Percentiles rank a stretch among this genome's conserved stretches.
Conservation (phyloP, 2,888 invertebrate species). For the Leucozona laternaria region DNA sequence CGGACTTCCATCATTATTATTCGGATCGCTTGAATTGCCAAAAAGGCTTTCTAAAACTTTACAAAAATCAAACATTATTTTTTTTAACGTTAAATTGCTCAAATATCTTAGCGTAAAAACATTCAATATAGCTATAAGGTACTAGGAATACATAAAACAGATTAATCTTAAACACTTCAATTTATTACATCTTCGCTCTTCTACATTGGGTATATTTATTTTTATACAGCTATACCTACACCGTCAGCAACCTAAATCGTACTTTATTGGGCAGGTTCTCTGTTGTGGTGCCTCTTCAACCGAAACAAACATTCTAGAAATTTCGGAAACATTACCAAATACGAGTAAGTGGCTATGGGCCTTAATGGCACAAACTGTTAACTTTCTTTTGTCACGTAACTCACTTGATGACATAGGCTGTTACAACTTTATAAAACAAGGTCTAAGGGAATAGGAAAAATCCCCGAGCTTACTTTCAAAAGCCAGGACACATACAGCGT, state of each 20-base stretch:
- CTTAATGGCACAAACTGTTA: conserved; percentile 33
- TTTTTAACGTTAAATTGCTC: background rate
- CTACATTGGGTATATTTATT: background rate
- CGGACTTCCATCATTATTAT: background rate
- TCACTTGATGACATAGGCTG: conserved; percentile 31
- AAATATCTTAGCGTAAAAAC: background rate
- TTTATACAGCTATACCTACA: too few relatives aligned
- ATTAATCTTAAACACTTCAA: conserved; percentile 20
- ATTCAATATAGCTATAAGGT: background rate
- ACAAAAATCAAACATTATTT: background rate
- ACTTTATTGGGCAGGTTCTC: conserved; percentile 6
- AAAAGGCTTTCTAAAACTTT: background rate
- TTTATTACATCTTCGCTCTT: background rate
- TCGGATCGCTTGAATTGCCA: background rate
- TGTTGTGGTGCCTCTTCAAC: conserved; percentile 9
- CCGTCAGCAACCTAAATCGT: background rate
- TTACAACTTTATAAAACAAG: conserved; percentile 25
- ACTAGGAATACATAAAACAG: background rate
- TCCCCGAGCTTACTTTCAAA: conserved; percentile 40
- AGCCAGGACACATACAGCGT: conserved; percentile 14
- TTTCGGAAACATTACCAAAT: conserved; percentile 24
- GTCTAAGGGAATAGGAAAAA: conserved; percentile 29
- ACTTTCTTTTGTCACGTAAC: conserved; percentile 52
- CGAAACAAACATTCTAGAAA: conserved; percentile 7
- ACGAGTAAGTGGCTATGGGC: conserved; percentile 47